phyloP scores from a whole-genome alignment of 1,140 invertebrate genomes.

The Argopecten irradians region DNA sequence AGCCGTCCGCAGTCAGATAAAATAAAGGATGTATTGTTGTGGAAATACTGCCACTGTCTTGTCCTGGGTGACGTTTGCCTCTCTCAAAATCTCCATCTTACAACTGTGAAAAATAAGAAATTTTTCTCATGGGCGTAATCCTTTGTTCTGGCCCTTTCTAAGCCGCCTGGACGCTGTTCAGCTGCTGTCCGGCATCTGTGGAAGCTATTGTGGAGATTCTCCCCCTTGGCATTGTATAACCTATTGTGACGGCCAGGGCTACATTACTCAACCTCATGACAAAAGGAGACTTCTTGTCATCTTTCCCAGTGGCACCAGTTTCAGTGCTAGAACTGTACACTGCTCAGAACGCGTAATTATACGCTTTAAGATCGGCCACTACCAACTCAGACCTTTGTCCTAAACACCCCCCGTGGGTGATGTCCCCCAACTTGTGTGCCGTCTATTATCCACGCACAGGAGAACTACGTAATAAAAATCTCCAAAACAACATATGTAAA shows the following conservation, averaged over 20 bases:
- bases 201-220: not conserved
- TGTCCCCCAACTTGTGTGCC: not conserved
- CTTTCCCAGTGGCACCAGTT: not conserved
- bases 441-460: not conserved
- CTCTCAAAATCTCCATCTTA: not conserved
- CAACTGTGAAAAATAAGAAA: not conserved
- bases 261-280: not conserved
- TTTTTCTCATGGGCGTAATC: conserved; percentile 8
- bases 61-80: not conserved
- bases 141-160: conserved; percentile 1
- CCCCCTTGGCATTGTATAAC: conserved; percentile 11
- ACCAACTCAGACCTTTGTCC: not conserved
- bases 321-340: not conserved
- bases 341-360: not conserved
- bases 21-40: not conserved
- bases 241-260: not conserved
- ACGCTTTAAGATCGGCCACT: conserved; percentile 2
- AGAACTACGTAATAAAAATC: conserved; percentile 23
- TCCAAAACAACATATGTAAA: conserved; percentile 22
- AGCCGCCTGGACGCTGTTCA: conserved; percentile 5
- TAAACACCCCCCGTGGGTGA: conserved; percentile 2
- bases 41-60: not conserved
- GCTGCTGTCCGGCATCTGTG: conserved; percentile 4
- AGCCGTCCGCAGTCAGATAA: not conserved
- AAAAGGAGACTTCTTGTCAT: conserved; percentile 9